Conservation (phyloP, 1,140 invertebrate genomes). For the Dendrolimus punctatus region DNA sequence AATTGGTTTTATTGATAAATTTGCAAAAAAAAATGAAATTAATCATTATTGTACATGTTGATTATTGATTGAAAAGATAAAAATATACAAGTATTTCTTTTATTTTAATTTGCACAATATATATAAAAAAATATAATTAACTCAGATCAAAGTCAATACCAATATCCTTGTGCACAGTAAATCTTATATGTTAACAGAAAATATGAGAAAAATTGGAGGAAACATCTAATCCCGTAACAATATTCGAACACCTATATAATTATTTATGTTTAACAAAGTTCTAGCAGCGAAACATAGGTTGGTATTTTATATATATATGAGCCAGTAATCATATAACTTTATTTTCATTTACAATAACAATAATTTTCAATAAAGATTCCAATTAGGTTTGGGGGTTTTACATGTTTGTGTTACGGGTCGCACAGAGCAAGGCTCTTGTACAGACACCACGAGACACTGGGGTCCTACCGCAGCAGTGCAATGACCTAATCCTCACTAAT, state of each 20-base stretch:
- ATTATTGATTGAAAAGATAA: slow-evolving; percentile 68
- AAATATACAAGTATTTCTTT: slow-evolving; percentile 62
- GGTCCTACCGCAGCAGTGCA: slow-evolving; percentile 42
- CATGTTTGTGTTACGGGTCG: slow-evolving; percentile 21
- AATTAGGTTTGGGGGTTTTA: slow-evolving; percentile 51
- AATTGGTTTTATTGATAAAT: slow-evolving; percentile 71
- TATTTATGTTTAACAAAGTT: slow-evolving; percentile 63
- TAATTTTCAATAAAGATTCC: slow-evolving; percentile 48
- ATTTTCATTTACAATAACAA: slow-evolving; percentile 65
- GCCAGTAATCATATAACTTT: slow-evolving; percentile 63
- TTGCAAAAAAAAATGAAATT: slow-evolving; percentile 63
- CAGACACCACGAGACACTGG: slow-evolving; percentile 24
- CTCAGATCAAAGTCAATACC: slow-evolving; percentile 67
- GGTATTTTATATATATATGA: slow-evolving; percentile 61
- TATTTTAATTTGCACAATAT: slow-evolving; percentile 52
- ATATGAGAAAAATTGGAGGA: slow-evolving; percentile 38
- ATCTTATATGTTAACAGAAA: slow-evolving; percentile 61
- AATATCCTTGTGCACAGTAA: slow-evolving; percentile 67
- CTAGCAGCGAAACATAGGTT: slow-evolving; percentile 61
- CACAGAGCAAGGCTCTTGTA: slow-evolving; percentile 14
- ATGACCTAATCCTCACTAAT: slow-evolving; percentile 61
- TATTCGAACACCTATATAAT: slow-evolving; percentile 69
- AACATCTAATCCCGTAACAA: slow-evolving; percentile 69
- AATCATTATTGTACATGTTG: slow-evolving; percentile 66
- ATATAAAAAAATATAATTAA: slow-evolving; percentile 70